Base-by-base conservation (phyloP, 2,888 invertebrate genomes). In the Coronaproctus castanopsis region DNA sequence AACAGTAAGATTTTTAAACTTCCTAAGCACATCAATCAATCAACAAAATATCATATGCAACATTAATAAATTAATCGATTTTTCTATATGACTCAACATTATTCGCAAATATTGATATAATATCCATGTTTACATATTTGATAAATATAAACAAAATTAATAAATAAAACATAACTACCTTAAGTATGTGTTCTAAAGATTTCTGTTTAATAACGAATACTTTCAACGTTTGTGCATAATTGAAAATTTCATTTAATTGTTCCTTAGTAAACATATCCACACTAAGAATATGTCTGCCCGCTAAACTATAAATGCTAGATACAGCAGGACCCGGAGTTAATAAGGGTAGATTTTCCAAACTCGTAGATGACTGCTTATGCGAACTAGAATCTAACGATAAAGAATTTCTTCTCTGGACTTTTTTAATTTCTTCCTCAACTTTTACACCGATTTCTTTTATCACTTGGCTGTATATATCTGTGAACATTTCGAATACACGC, bases 161-260 rank as follows among this genome's bases (percentile, higher is more conserved):
- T 2, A 22, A 21, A 49, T 10, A 59, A 49, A 21, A 20, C 5
- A 18, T 14, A 57, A 61, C 63, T 69, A 79, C 80, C 71, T 82
- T 82, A 49, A 95, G 74, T 63, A 95, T 80, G 68, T 92, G 86
- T 70, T 90, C 89, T 55, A 95, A 72, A 0, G 81, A 79, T 50
- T 88, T 77, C 62, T 91, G 90, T 70, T 90, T 91, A 18, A 79
- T 79, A 0, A 95, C 87, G 63, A 82, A 83, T 21, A 79, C 80
- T 66, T 89, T 65, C 49, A 69, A 61, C 56, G 82, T 79, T 71
- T 93, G 92, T 0, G 97, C 96, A 64, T 96, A 75, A 72, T 95
- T 89, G 73, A 97, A 96, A 63, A 98, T 81, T 61, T 89, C 86
- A 71, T 95, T 93, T 0, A 97, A 76, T 65, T 86, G 83, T 62